Base-by-base conservation (phyloP, 30 jellyfish, hydroid and myxozoan genomes). In the Turritopsis rubra region DNA sequence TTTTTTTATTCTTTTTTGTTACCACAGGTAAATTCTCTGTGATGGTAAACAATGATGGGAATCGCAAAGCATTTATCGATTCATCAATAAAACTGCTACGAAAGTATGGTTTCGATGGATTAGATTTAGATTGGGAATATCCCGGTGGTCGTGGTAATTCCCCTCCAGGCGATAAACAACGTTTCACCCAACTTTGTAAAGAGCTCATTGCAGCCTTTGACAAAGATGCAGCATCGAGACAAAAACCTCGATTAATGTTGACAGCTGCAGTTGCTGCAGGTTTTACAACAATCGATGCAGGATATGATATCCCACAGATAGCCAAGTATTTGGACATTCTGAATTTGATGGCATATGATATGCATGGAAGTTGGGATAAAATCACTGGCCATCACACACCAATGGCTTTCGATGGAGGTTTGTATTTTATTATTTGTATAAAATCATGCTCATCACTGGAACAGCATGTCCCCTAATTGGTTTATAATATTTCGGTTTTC, bases 71-170 rank as follows among this genome's bases (percentile, higher is more conserved):
- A 21, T 92, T 92, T 89, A 92, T 92, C 66, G 90, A 87, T 29
- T 92, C 98, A 4, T 41, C 98, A n/a, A 77, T 92, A n/a, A 92
- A 87, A 8, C 85, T 75, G 27, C 83, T 92, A 83, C 89, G 98
- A 18, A 21, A 92, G 29, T 88, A 88, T 86, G 91, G 90, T 75
- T 87, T 92, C 68, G 98, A 92, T 76, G 98, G 98, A 75, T 54
- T 92, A 74, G 98, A 92, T 75, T 84, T 92, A 17, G 98, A 92
- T 75, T 92, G 98, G 98, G 98, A 92, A 85, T 92, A 92, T 77
- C 98, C 98, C 21, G 95, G 88, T 23, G 88, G 86, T 52, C 90
- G 98, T 22, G 98, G 98, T 22, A 87, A 87, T 80, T 87, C 98
- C 0, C 96, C 98, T 21, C 95, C 98, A 1, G 96, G 87, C 19